Evolutionary conservation across 2,113 vertebrate species (phyloP).

Genomic region (Nothobranchius kuhntae): DNA sequence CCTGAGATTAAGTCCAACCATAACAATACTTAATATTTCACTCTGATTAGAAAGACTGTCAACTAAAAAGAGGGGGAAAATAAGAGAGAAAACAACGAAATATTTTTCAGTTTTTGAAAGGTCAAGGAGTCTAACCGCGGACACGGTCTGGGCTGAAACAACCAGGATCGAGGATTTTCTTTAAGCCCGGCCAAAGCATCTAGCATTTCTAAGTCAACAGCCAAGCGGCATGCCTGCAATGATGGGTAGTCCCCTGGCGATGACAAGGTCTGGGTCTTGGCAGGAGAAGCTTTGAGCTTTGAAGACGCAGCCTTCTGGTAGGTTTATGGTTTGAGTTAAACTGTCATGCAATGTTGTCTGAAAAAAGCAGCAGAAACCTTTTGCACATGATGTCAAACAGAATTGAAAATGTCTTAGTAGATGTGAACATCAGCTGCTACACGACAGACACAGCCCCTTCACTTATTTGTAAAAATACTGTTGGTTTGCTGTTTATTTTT

Average conservation of each 20-base stretch:
- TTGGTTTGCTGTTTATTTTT: slow-evolving; percentile 58
- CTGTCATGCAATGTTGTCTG: slow-evolving; percentile 58
- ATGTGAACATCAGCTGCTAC: slow-evolving; percentile 1
- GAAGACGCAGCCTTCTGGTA: slow-evolving; percentile 36
- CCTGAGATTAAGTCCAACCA: slow-evolving; percentile 59
- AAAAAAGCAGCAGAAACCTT: slow-evolving; percentile 32
- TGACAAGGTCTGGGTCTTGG: slow-evolving; percentile 58
- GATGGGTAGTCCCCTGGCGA: slow-evolving; percentile 51
- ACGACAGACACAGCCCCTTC: slow-evolving; percentile 51
- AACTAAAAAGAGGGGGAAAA: slow-evolving; percentile 48
- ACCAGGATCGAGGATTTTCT: slow-evolving; percentile 43
- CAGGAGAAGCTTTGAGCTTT: slow-evolving; percentile 42
- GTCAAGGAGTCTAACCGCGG: slow-evolving; percentile 49
- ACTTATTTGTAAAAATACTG: slow-evolving; percentile 43
- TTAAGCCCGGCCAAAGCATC: slow-evolving; percentile 48
- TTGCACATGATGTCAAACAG: slow-evolving; percentile 32
- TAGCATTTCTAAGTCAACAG: slow-evolving; percentile 54
- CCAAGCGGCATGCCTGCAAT: slow-evolving; percentile 44
- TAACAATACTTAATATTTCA: slow-evolving; percentile 57
- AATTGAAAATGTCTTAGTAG: slow-evolving; percentile 33
- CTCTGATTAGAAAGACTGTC: slow-evolving; percentile 61
- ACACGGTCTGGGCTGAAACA: slow-evolving; percentile 28
- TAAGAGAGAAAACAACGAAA: slow-evolving; percentile 22
- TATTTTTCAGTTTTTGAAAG: slow-evolving; percentile 49
- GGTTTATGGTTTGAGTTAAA: slow-evolving; percentile 65